Evolutionary conservation across 2,888 invertebrate species (phyloP), one percentile per base, ranked within the genome.

Genomic region (Drymonia ruficornis): DNA sequence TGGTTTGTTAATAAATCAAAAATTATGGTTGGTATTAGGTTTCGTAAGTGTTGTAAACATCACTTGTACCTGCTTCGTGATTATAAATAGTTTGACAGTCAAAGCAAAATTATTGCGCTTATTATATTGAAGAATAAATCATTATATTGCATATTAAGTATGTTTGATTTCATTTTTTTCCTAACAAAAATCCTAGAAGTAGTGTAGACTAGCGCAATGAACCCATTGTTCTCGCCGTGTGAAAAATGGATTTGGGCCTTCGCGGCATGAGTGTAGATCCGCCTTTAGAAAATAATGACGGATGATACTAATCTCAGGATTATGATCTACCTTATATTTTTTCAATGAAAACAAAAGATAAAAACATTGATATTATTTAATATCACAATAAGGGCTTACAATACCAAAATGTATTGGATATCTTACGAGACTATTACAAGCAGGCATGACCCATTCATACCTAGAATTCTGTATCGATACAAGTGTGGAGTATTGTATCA

Each of bases 61-160:
- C 87, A 91, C 89, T 87, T 87, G 91, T 92, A 91, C 91, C 91
- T 92, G 91, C 91, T 91, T 89, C 81, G 78, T 85, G 81, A 83
- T 78, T 83, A 88, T 84, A 80, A 84, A 89, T 91, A 89, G 89
- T 89, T 89, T 87, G 84, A 84, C 87, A 87, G 84, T 89, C 92
- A 91, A 92, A 92, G 92, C 92, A 92, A 91, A 92, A 88, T 92
- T 87, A 91, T 86, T 90, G 91, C 87, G 92, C 92, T 91, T 92
- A 89, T n/a, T 84, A 80, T 87, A 89, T 89, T 86, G 82, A 87
- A 86, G 80, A 91, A 89, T 91, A 91, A 91, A 91, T 87, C 86
- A 89, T 85, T 87, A 86, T 90, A 90, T 89, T 89, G 85, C 83
- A 87, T 83, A 81, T 53, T 65, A 52, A 57, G 56, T 76, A 69